Base-by-base conservation (phyloP, 2,797 vertebrate species). In the Emydoidea blandingii region DNA sequence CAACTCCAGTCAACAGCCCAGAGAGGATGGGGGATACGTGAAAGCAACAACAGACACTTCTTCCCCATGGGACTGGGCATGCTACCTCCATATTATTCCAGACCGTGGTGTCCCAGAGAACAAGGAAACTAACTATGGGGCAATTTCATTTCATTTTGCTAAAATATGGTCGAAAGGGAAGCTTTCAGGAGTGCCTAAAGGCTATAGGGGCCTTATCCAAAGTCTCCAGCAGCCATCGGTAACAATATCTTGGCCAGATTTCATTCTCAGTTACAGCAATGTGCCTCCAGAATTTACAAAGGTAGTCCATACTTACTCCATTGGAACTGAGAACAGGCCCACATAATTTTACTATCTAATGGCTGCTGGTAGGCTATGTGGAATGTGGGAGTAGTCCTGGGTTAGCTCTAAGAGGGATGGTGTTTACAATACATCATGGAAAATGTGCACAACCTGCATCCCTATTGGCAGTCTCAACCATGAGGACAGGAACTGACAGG, bases 321-420 rank as follows among this genome's bases (percentile, higher is more conserved):
- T 21, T 3, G 80, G 37, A 94, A 85, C 16, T 18, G 31, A 92
- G 49, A 87, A 19, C 82, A 27, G 11, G 23, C 47, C 85, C 57
- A 1, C 44, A 21, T 47, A 49, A 78, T 78, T 91, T 95, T 80
- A 15, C 56, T 87, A 79, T 81, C 74, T 65, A 53, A 44, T 14
- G 25, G 37, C 8, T 0, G 1, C 53, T 83, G 7, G 53, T 31
- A 95, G 78, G n/a, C 79, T 52, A 74, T 76, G 27, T 50, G 11
- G 65, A 82, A 10, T 0, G 0, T 2, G 29, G 79, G 41, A 89
- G 81, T 3, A 80, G 21, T 11, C 79, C 0, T 0, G 1, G 52
- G 79, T 27, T 37, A 74, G 56, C 29, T 79, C 29, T 0, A 1
- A 88, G 4, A 49, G 23, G 81, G 52, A 37, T 23, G 2, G 44